These are phyloP conservation scores for Aleiodes sp. DNA, from an alignment of 1,140 invertebrate species.

Conservation along the genomic window DNA sequence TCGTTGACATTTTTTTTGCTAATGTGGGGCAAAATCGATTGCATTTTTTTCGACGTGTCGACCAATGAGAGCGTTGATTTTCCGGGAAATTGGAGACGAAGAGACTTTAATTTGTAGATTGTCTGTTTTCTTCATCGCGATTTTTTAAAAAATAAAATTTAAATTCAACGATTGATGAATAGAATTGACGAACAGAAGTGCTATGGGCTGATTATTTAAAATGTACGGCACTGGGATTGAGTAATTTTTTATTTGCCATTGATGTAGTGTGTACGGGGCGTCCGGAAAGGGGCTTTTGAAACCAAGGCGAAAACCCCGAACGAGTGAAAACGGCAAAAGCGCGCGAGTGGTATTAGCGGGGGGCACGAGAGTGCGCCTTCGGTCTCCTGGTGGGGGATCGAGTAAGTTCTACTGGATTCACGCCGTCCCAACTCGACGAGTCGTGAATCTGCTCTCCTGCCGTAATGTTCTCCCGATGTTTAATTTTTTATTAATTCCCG, in stretches of 20 bases:
- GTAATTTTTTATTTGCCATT: too few species aligned
- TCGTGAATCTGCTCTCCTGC: constrained; percentile 18
- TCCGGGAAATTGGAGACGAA: too few species aligned
- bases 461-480: constrained; percentile 3
- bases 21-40: too few species aligned
- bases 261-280: constrained; percentile 10
- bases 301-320: not conserved
- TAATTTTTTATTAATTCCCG: too few species aligned
- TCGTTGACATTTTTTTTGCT: too few species aligned
- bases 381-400: constrained; percentile 11
- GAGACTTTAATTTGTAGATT: too few species aligned
- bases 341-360: not conserved
- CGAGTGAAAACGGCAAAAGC: too few species aligned
- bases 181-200: constrained; percentile 1
- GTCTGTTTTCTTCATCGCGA: too few species aligned
- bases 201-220: not conserved
- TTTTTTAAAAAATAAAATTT: too few species aligned
- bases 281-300: not conserved
- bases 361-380: not conserved
- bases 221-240: constrained; percentile 25
- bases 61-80: too few species aligned
- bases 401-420: constrained; percentile 4
- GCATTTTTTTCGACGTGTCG: too few species aligned
- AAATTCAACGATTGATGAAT: too few species aligned
- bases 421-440: not conserved